phyloP scores from a whole-genome alignment of 2,113 vertebrate genomes.

The Vulpes vulpes region DNA sequence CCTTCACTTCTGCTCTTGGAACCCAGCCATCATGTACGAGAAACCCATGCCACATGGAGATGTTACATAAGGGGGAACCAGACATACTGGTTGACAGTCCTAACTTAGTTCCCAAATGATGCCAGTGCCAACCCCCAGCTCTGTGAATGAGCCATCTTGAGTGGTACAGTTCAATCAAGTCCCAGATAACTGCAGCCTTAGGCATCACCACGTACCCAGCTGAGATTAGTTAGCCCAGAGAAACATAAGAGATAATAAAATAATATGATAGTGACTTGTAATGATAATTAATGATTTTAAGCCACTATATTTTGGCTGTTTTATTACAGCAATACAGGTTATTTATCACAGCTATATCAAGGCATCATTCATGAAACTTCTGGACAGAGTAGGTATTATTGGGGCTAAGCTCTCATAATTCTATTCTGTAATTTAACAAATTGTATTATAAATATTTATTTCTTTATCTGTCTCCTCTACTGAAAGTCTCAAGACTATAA shows the following conservation, averaged over 20 bases:
- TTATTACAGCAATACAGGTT: not conserved
- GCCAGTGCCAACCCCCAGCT: not conserved
- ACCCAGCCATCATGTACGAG: not conserved
- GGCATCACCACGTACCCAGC: not conserved
- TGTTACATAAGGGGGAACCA: not conserved
- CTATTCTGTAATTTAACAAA: not conserved
- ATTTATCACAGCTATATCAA: not conserved
- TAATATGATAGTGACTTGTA: not conserved
- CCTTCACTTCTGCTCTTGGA: not conserved
- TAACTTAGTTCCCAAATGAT: not conserved
- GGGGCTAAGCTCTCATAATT: not conserved
- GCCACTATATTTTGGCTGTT: not conserved
- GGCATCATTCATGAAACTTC: not conserved
- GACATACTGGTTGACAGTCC: rapidly evolving
- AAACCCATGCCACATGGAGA: not conserved
- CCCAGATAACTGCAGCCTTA: not conserved
- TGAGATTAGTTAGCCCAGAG: not conserved
- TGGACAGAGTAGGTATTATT: not conserved
- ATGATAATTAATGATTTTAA: not conserved
- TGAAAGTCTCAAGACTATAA: not conserved
- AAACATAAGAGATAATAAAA: not conserved
- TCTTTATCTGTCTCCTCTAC: not conserved
- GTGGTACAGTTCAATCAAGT: not conserved
- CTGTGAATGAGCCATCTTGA: not conserved
- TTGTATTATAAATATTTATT: not conserved